Conservation (phyloP, 23 tunicate genomes). For the Trididemnum clinides region DNA sequence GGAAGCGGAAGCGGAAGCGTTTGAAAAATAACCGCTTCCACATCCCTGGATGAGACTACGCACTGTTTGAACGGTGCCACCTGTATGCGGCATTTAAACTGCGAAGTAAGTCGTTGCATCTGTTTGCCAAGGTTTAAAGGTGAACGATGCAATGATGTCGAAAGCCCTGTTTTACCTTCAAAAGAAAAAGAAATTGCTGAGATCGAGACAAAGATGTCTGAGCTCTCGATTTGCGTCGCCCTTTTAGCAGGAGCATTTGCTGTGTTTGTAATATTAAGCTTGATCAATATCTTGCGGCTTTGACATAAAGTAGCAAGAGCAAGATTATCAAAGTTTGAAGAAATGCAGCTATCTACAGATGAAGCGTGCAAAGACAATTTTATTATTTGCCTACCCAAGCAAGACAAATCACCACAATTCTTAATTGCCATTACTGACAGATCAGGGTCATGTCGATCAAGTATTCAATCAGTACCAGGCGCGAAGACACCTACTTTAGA, state of each 20-base stretch:
- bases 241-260: constrained; percentile 31
- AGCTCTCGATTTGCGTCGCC: constrained; percentile 20
- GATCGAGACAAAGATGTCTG: background rate
- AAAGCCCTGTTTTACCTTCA: background rate
- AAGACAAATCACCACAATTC: no score
- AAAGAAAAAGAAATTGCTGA: background rate
- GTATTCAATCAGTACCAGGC: no score
- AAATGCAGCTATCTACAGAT: no score
- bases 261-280: background rate
- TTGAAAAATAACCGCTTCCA: no score
- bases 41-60: no score
- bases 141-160: constrained; percentile 31
- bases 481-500: background rate
- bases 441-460: no score
- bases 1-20: no score
- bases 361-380: no score
- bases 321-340: background rate
- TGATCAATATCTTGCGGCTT: background rate
- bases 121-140: constrained; percentile 40
- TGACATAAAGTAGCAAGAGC: background rate
- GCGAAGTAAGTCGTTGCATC: background rate
- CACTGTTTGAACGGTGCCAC: constrained; percentile 58
- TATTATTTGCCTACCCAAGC: no score
- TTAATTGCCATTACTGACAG: no score
- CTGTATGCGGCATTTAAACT: constrained; percentile 1